Evolutionary conservation across 2,888 invertebrate genomes (phyloP), one percentile per base, ranked within the genome.

Genomic region (Hirtodrosophila confusa): DNA sequence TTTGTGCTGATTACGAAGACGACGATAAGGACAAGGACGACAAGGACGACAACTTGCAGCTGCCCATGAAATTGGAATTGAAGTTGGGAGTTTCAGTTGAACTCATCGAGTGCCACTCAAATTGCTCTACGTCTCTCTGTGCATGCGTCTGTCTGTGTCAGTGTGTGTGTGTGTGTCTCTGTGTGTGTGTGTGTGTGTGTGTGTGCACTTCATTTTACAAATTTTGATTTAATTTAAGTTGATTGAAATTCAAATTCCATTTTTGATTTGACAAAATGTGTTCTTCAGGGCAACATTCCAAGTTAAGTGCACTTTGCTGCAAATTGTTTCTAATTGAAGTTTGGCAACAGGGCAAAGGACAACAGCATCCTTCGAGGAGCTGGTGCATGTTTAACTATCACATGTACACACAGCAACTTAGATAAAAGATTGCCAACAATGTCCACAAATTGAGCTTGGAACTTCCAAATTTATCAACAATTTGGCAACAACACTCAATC

Each of bases 211-310:
- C 49, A 80, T 78, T 75, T 69, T 67, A 65, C 66, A 75, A 86
- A 85, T 85, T 85, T 87, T 80, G 78, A 87, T 82, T 82, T 75
- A 85, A 87, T 78, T 87, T 69, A 57, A 78, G 70, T 70, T 85
- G 82, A 82, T 85, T 85, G 87, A 87, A 80, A 87, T 82, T 80
- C 76, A 80, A 86, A 75, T 80, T 84, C 65, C 63, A 73, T 79
- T 79, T 72, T 69, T 73, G 76, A 83, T 83, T 83, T 82, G 86
- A 79, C 86, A 80, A 83, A 86, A 78, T 80, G 63, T 63, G 62
- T 65, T 45, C 69, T 63, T 60, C 43, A 62, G 54, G 36, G 51
- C 48, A 0, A 29, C n/a, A 17, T 11, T 47, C 29, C 7, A 7
- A 12, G 33, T 12, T 60, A 82, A 78, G 57, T 79, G 79, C 84